Base-by-base conservation (phyloP, 2,797 vertebrate species). In the Ctenopoma multispine region DNA sequence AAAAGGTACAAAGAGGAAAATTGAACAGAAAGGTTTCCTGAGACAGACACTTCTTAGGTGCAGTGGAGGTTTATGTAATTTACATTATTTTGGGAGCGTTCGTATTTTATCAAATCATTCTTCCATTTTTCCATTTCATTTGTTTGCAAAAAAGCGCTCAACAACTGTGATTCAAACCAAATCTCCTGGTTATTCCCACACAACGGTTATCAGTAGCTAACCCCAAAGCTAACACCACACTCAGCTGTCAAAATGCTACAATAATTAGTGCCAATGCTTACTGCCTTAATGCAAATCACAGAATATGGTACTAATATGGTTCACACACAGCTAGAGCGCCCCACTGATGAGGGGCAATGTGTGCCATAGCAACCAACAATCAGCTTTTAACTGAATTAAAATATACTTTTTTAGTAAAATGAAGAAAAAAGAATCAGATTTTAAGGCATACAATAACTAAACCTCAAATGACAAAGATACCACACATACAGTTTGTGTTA, bases 251-350 rank as follows among this genome's bases (percentile, higher is more conserved):
- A 87, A 90, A 89, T 67, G 87, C 91, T 87, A 92, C 90, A 94
- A 89, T 88, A 93, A 94, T 91, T 93, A 93, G 95, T 97, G 96
- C 96, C 96, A 98, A 97, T 96, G 95, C 95, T 95, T 95, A 94
- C 96, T 97, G 97, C 97, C 97, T 99, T 98, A 98, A 97, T 88
- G 90, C 89, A 89, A 93, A 93, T 92, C 90, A 89, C 90, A 92
- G 90, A 94, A 92, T 82, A 92, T 88, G 92, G 93, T 93, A 92
- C 92, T 92, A 87, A 83, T n/a, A n/a, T n/a, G 83, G 90, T 94
- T 91, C 89, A 91, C 88, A 92, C 90, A 93, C 79, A 56, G 82
- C 90, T 90, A 74, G 92, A 90, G 86, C 82, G 90, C 89, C 89
- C 58, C 65, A 79, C 51, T 91, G 92, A 92, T 75, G 92, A 92